A percentile compares a stretch with the other conserved stretches of the same genome.
These are phyloP conservation scores for Conus betulinus DNA, from an alignment of 1,140 invertebrate genomes.

Conservation along the genomic window DNA sequence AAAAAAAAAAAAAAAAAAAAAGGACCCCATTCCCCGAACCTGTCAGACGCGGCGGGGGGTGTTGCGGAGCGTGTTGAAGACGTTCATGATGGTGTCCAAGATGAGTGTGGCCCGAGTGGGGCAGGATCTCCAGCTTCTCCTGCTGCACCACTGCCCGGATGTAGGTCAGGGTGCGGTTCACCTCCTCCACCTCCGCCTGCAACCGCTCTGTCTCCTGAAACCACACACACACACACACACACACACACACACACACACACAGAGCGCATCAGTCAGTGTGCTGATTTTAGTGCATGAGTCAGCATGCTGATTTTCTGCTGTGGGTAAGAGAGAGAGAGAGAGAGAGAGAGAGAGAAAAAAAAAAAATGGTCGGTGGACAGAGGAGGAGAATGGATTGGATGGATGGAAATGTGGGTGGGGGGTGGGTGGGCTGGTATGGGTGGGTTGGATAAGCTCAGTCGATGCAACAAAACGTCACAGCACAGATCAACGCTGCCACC, in stretches of 20 bases:
- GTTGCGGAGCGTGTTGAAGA: constrained; percentile 85
- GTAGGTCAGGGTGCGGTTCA: constrained; percentile 83
- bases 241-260: not conserved
- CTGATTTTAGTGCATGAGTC: not conserved
- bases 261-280: not conserved
- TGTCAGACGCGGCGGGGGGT: constrained; percentile 82
- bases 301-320: not conserved
- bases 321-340: not conserved
- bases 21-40: constrained; percentile 74
- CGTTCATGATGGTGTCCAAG: constrained; percentile 91
- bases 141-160: constrained; percentile 94
- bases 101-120: constrained; percentile 94
- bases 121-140: constrained; percentile 90
- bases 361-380: not conserved
- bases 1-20: no score
- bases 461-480: not conserved
- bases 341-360: not conserved
- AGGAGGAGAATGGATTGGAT: not conserved
- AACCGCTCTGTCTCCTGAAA: constrained; percentile 66
- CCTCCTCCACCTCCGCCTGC: constrained; percentile 67
- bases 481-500: no score
- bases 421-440: not conserved
- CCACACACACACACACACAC: not conserved
- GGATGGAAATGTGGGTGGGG: not conserved
- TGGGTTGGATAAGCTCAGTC: not conserved